Base-by-base conservation (phyloP, 2,113 vertebrate species). In the Sapayoa aenigma region DNA sequence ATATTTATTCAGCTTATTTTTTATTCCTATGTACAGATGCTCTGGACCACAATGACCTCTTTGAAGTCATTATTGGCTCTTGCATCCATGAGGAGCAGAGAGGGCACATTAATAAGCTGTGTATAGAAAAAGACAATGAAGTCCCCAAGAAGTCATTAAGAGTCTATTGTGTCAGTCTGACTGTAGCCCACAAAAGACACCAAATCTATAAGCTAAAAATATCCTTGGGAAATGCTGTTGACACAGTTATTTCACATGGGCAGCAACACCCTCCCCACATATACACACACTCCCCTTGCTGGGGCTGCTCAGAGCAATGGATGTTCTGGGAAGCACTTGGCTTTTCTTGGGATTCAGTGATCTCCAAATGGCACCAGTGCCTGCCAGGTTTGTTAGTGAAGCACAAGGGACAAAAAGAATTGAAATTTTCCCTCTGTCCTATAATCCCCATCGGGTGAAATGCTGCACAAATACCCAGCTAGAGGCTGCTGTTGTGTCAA, bases 101-200 rank as follows among this genome's bases (percentile, higher is more conserved):
- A 97, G 90, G 93, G 94, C 89, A 94, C 91, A 73, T 94, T 89
- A 95, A 94, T 94, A 96, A 96, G 79, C 93, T 94, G 91, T 73
- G 82, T 87, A 96, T 88, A 94, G 93, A 96, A 95, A 77, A 93
- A 97, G 91, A 96, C 96, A 96, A 91, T 92, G 81, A 95, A 95
- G 95, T 95, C 90, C 79, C 90, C 30, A 82, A 93, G 95, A 96
- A 97, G 94, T 97, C 96, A 97, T 97, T 96, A 97, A 95, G 93
- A 95, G 86, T 81, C 95, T 97, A 97, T 97, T 97, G 95, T 97
- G 95, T 53, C 95, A 87, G 95, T 63, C 88, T 94, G 94, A 95
- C 95, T 96, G 75, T 93, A 95, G 95, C 90, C 95, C 86, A 92
- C 88, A 93, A 95, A 97, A 91, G 80, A 39, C 50, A 90, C 92